phyloP scores from a whole-genome alignment of 2,113 vertebrate genomes.

The Lampris incognitus region DNA sequence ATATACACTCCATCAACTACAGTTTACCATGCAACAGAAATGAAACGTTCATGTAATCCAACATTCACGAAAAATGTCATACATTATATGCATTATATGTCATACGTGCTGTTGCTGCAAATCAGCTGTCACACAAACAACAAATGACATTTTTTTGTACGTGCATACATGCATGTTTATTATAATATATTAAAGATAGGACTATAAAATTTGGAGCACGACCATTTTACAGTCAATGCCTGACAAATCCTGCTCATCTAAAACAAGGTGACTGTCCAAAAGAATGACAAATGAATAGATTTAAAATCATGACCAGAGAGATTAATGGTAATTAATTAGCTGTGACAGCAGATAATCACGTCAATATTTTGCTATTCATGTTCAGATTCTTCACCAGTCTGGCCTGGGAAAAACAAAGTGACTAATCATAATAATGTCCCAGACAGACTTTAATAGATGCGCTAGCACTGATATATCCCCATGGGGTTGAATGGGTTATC shows the following conservation, averaged over 20 bases:
- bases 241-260: slow-evolving; percentile 65
- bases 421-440: slow-evolving; percentile 77
- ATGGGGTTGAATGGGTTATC: slow-evolving; percentile 71
- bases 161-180: no score
- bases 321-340: slow-evolving; percentile 71
- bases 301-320: slow-evolving; percentile 61
- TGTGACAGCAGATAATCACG: slow-evolving; percentile 65
- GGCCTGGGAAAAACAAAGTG: slow-evolving; percentile 68
- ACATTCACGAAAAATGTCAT: no score
- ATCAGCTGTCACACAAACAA: no score
- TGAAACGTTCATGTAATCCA: no score
- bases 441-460: slow-evolving; percentile 77
- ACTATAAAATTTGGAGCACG: slow-evolving; percentile 42
- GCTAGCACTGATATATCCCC: slow-evolving; percentile 74
- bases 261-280: slow-evolving; percentile 65
- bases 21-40: no score
- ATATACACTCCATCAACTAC: no score
- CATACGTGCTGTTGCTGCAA: no score
- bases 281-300: slow-evolving; percentile 62
- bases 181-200: slow-evolving; percentile 36
- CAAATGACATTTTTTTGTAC: no score
- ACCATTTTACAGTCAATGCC: slow-evolving; percentile 47
- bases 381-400: slow-evolving; percentile 66
- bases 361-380: slow-evolving; percentile 71
- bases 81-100: no score